phyloP scores from a whole-genome alignment of 2,113 vertebrate species.

The Catharus fuscescens region DNA sequence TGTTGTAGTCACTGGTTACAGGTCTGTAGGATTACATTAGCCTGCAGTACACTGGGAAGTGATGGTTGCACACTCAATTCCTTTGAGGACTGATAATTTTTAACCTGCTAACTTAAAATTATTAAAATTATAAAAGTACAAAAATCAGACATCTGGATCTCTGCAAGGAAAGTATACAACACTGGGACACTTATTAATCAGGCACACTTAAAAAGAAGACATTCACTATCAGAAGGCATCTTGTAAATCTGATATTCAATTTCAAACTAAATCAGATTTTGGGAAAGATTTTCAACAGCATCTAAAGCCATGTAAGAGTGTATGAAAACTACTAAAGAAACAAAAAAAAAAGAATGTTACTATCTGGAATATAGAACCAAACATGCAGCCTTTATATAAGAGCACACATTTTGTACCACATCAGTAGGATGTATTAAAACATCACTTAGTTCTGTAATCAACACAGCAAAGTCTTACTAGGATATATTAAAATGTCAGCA shows the following conservation, averaged over 20 bases:
- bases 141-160: background rate
- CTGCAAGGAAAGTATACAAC: background rate
- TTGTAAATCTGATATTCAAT: background rate
- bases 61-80: background rate
- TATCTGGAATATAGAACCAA: background rate
- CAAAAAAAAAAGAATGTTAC: background rate
- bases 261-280: background rate
- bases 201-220: background rate
- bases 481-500: background rate
- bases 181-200: background rate
- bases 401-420: background rate
- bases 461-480: background rate
- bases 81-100: background rate
- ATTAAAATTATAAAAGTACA: background rate
- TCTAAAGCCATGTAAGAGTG: background rate
- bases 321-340: background rate
- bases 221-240: background rate
- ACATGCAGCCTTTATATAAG: background rate
- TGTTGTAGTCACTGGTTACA: background rate
- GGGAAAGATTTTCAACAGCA: background rate
- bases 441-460: background rate
- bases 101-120: background rate
- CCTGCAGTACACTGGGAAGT: background rate
- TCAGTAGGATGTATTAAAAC: background rate
- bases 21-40: background rate